phyloP scores from a whole-genome alignment of 1,140 invertebrate genomes.

The Heterodera carotae region DNA sequence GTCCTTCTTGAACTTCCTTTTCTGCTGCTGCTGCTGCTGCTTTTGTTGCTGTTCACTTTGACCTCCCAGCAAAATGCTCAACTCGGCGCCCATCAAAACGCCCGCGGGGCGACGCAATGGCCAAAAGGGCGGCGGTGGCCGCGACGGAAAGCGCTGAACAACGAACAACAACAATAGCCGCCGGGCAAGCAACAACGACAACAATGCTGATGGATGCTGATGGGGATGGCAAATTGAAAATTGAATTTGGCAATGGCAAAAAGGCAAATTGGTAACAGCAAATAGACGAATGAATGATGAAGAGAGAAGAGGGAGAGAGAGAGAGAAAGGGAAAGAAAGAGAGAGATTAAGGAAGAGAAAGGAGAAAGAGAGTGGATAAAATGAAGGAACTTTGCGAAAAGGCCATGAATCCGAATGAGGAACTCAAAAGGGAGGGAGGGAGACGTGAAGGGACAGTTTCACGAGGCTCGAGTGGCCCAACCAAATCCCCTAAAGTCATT shows the following conservation, averaged over 20 bases:
- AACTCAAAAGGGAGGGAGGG: neutral
- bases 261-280: neutral
- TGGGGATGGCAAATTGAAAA: neutral
- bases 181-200: too few species aligned
- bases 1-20: conserved; percentile 1
- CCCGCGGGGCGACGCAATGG: neutral
- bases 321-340: neutral
- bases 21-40: conserved; percentile 13
- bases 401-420: neutral
- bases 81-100: conserved; percentile 28
- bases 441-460: too few species aligned
- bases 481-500: too few species aligned
- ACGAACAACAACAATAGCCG: too few species aligned
- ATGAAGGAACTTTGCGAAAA: neutral
- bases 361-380: neutral
- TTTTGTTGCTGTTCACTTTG: conserved; percentile 1
- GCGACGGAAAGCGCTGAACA: too few species aligned
- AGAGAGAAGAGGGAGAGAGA: neutral
- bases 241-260: conserved; percentile 1
- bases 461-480: too few species aligned
- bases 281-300: neutral
- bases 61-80: conserved; percentile 12
- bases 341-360: neutral
- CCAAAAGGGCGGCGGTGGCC: neutral
- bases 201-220: too few species aligned